Conservation (phyloP, 2,797 vertebrate genomes). For the Oreochromis grahami region DNA sequence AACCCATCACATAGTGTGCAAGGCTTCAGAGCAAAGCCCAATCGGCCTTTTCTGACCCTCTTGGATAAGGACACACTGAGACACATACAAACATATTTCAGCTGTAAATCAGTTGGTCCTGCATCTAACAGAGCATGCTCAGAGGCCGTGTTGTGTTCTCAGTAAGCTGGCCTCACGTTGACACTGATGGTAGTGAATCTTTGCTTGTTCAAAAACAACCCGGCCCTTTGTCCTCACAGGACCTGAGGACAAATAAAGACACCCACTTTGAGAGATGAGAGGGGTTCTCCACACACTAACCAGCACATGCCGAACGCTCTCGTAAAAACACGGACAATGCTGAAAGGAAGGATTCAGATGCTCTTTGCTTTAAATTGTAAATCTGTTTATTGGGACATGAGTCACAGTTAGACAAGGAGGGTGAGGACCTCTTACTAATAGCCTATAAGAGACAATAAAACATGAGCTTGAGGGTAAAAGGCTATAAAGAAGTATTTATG, state of each 20-base stretch:
- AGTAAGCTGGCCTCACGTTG: slow-evolving; percentile 35
- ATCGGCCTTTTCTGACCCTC: neutral
- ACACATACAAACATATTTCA: neutral
- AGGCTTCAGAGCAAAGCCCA: slow-evolving; percentile 1
- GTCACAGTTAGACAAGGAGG: neutral
- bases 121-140: neutral
- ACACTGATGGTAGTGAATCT: slow-evolving; percentile 34
- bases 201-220: slow-evolving; percentile 38
- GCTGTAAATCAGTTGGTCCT: slow-evolving; percentile 15
- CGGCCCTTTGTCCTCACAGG: slow-evolving; percentile 20
- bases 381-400: neutral
- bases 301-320: neutral
- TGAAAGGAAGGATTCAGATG: neutral
- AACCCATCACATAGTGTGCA: neutral
- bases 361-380: neutral
- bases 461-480: neutral
- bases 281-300: neutral
- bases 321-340: neutral
- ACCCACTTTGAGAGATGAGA: neutral
- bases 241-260: slow-evolving; percentile 6
- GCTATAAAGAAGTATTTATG: neutral
- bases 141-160: slow-evolving; percentile 3
- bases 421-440: neutral
- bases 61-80: neutral
- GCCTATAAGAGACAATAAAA: neutral